Percentiles rank a stretch among this genome's conserved stretches.
Conservation (phyloP, 2,888 invertebrate species). For the Macropis europaea region DNA sequence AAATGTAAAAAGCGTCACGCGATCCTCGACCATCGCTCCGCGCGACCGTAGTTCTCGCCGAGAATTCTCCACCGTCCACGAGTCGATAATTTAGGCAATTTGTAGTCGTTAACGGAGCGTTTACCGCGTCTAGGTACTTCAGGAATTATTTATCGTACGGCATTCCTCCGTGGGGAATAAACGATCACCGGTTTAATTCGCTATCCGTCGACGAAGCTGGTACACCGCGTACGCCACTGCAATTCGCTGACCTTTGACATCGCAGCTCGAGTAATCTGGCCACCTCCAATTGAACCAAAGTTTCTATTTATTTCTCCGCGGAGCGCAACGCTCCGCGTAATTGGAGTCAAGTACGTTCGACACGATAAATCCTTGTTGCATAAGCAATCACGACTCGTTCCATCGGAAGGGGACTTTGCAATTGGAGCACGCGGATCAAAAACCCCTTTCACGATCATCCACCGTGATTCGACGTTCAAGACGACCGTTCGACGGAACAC, state of each 20-base stretch:
- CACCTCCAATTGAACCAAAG: slow-evolving; percentile 50
- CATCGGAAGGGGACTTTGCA: slow-evolving; percentile 34
- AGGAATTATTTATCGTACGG: slow-evolving; percentile 16
- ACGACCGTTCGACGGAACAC: too few relatives aligned
- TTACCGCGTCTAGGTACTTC: not conserved
- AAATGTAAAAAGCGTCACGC: slow-evolving; percentile 20
- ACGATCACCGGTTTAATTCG: not conserved
- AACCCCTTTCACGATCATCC: not conserved
- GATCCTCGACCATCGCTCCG: not conserved
- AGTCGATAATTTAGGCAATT: slow-evolving; percentile 21
- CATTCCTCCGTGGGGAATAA: slow-evolving; percentile 5
- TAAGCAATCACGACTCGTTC: slow-evolving; percentile 45
- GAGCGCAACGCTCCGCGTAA: slow-evolving; percentile 40
- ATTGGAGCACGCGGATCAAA: slow-evolving; percentile 25
- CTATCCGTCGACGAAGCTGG: slow-evolving; percentile 1
- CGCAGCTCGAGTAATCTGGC: slow-evolving; percentile 34
- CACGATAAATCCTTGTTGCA: slow-evolving; percentile 61
- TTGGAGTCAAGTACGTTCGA: slow-evolving; percentile 59
- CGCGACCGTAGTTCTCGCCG: not conserved
- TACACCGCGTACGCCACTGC: not conserved
- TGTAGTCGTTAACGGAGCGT: slow-evolving; percentile 4
- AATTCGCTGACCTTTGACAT: slow-evolving; percentile 41
- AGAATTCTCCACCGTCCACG: not conserved
- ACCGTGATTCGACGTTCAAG: too few relatives aligned
- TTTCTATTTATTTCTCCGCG: slow-evolving; percentile 46